phyloP scores from a whole-genome alignment of 2,113 vertebrate species.

The Limanda limanda region DNA sequence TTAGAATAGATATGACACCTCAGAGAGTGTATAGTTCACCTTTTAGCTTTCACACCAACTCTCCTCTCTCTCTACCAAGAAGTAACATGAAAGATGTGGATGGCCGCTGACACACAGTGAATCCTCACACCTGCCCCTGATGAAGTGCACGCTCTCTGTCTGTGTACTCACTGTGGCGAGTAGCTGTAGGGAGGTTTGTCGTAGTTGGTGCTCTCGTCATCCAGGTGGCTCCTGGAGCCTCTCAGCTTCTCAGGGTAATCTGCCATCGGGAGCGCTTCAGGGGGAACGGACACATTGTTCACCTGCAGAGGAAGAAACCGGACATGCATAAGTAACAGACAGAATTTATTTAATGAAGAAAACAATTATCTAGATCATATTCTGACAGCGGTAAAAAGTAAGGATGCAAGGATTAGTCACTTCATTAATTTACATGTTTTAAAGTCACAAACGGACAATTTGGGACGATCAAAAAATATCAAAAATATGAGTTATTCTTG shows the following conservation, averaged over 20 bases:
- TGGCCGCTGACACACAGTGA: too few relatives aligned
- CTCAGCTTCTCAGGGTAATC: constrained; percentile 82
- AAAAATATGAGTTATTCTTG: too few relatives aligned
- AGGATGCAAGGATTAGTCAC: too few relatives aligned
- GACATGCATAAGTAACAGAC: background rate
- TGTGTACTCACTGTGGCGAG: constrained; percentile 73
- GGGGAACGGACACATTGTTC: constrained; percentile 82
- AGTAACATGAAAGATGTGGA: background rate
- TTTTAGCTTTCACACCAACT: background rate
- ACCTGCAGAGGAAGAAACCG: constrained; percentile 74
- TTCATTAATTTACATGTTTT: too few relatives aligned
- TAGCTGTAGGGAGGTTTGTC: constrained; percentile 69
- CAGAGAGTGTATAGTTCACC: too few relatives aligned
- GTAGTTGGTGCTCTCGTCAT: constrained; percentile 79
- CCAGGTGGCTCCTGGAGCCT: constrained; percentile 76
- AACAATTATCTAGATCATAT: background rate
- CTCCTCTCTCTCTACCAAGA: background rate
- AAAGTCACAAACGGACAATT: too few relatives aligned
- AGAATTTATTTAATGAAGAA: background rate
- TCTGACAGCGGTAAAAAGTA: too few relatives aligned
- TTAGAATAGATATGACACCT: too few relatives aligned
- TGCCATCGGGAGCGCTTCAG: constrained; percentile 66
- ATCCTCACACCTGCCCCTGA: background rate
- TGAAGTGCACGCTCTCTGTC: background rate
- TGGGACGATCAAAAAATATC: too few relatives aligned